Evolutionary conservation across 2,113 vertebrate genomes (phyloP).

Genomic region (Morone saxatilis): DNA sequence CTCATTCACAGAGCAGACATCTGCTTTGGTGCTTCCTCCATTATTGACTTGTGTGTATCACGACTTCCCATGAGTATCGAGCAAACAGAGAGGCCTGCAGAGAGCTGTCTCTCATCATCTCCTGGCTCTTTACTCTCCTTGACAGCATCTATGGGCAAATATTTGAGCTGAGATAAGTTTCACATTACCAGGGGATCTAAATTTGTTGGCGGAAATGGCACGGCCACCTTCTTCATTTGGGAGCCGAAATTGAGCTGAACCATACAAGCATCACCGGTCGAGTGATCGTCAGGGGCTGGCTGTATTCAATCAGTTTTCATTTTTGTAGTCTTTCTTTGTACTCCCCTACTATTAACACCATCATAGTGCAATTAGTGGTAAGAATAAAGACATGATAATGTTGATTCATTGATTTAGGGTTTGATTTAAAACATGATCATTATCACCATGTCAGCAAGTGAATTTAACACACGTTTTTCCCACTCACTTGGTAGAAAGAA

Average conservation of each 20-base stretch:
- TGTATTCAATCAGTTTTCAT: neutral
- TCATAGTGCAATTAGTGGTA: neutral
- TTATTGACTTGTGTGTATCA: conserved; percentile 75
- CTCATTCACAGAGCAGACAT: conserved; percentile 33
- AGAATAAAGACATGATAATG: neutral
- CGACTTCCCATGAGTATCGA: conserved; percentile 73
- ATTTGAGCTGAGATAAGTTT: conserved; percentile 79
- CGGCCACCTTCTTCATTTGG: conserved; percentile 37
- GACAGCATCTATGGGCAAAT: conserved; percentile 78
- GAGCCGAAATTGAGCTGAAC: conserved; percentile 46
- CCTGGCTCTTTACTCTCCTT: conserved; percentile 62
- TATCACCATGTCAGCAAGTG: neutral
- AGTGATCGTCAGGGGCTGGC: neutral
- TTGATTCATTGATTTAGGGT: neutral
- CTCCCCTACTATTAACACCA: neutral
- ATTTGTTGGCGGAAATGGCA: conserved; percentile 57
- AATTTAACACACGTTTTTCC: neutral
- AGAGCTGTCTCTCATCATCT: conserved; percentile 73
- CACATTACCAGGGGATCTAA: conserved; percentile 69
- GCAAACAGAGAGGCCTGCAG: conserved; percentile 75
- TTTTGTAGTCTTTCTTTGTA: neutral
- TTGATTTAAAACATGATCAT: neutral
- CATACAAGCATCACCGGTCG: conserved; percentile 6
- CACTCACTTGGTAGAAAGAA: neutral
- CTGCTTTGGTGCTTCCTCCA: conserved; percentile 49